These are phyloP conservation scores for Lasiurus cinereus DNA, from an alignment of 2,113 vertebrate genomes.

Conservation along the genomic window DNA sequence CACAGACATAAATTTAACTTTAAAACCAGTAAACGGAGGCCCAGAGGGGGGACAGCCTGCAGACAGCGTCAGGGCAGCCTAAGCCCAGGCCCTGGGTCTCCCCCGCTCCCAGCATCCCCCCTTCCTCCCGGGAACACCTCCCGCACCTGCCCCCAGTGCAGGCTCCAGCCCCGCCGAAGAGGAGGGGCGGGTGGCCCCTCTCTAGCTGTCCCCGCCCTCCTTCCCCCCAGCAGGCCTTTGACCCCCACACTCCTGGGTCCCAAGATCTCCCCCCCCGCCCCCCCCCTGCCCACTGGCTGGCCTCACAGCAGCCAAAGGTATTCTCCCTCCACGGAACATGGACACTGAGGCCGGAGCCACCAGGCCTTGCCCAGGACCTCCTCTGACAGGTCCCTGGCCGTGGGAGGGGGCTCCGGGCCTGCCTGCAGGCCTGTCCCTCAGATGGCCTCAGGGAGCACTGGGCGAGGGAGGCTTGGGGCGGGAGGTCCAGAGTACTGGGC, in stretches of 20 bases:
- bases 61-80: not conserved
- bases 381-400: not conserved
- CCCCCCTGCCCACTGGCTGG: not conserved
- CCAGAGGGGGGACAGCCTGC: accelerated
- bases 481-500: not conserved
- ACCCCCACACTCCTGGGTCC: no score
- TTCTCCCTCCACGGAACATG: not conserved
- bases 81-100: not conserved
- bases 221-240: not conserved
- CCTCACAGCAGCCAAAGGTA: not conserved
- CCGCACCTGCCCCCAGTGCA: accelerated
- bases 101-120: not conserved
- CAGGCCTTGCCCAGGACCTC: not conserved
- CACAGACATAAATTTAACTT: not conserved
- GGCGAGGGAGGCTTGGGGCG: not conserved
- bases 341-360: not conserved
- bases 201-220: no score
- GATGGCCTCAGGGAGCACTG: accelerated
- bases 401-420: not conserved
- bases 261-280: not conserved
- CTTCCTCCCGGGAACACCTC: not conserved
- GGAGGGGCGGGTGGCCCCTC: accelerated
- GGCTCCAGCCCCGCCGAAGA: not conserved
- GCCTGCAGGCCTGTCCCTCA: no score
- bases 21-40: conserved; percentile 20